Evolutionary conservation across 2,888 invertebrate genomes (phyloP).

Genomic region (Epistrophe eligans): DNA sequence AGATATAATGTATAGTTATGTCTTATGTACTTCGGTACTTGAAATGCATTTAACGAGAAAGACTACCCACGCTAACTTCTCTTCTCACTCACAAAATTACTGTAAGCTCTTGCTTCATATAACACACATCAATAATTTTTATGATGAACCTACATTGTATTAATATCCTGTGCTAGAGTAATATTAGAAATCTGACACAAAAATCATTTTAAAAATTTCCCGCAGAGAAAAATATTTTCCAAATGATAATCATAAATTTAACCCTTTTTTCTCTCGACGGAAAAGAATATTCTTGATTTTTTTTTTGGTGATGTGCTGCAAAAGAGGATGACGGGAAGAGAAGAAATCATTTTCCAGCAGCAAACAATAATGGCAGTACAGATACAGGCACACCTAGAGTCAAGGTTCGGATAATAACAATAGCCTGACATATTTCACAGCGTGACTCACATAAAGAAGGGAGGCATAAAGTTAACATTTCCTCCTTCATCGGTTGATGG

Average conservation of each 20-base stretch:
- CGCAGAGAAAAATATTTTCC: background rate
- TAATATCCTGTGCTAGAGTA: background rate
- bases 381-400: slow-evolving; percentile 7
- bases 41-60: too few relatives aligned
- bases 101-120: background rate
- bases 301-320: background rate
- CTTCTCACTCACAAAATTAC: background rate
- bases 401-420: background rate
- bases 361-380: slow-evolving; percentile 21
- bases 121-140: background rate
- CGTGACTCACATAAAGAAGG: background rate
- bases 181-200: background rate
- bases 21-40: too few relatives aligned
- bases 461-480: background rate
- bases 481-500: background rate
- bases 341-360: slow-evolving; percentile 5
- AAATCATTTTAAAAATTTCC: background rate
- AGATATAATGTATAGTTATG: too few relatives aligned
- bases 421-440: slow-evolving; percentile 5
- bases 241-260: slow-evolving; percentile 8
- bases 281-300: background rate
- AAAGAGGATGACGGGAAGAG: background rate
- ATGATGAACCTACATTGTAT: background rate
- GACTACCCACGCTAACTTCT: background rate
- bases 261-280: background rate